Evolutionary conservation across 2,797 vertebrate species (phyloP).

Genomic region (Hybognathus amarus): DNA sequence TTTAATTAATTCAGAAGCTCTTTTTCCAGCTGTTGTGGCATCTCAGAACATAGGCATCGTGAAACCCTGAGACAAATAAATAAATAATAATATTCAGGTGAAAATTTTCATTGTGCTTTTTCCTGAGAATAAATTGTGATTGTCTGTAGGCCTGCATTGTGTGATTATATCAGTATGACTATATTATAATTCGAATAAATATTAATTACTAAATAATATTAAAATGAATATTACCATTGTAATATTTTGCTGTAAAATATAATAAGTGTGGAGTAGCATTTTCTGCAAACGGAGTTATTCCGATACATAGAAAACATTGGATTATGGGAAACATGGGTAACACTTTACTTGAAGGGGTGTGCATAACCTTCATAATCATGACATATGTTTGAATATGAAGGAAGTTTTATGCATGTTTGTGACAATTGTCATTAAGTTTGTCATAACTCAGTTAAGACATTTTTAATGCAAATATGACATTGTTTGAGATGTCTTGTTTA

Average conservation of each 20-base stretch:
- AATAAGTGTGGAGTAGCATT: neutral
- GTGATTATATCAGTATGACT: neutral
- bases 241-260: too few relatives aligned
- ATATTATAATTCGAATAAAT: neutral
- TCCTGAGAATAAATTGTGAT: neutral
- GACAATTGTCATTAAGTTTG: too few relatives aligned
- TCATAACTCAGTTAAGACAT: too few relatives aligned
- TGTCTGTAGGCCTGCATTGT: neutral
- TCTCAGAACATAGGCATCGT: constrained; percentile 99
- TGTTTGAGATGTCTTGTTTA: too few relatives aligned
- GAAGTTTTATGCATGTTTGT: too few relatives aligned
- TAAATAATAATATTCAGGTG: constrained; percentile 26
- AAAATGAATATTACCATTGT: too few relatives aligned
- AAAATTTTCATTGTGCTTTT: neutral
- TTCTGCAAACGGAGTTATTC: neutral
- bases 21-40: constrained; percentile 50
- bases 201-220: neutral
- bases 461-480: too few relatives aligned
- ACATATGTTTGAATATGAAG: too few relatives aligned
- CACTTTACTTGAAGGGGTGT: too few relatives aligned
- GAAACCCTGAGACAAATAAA: constrained; percentile 83
- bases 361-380: too few relatives aligned
- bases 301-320: neutral
- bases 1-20: neutral
- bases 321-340: neutral